A percentile compares a stretch with the other conserved stretches of the same genome.
Conservation (phyloP, 1,140 invertebrate genomes). For the Cardiocondyla obscurior region DNA sequence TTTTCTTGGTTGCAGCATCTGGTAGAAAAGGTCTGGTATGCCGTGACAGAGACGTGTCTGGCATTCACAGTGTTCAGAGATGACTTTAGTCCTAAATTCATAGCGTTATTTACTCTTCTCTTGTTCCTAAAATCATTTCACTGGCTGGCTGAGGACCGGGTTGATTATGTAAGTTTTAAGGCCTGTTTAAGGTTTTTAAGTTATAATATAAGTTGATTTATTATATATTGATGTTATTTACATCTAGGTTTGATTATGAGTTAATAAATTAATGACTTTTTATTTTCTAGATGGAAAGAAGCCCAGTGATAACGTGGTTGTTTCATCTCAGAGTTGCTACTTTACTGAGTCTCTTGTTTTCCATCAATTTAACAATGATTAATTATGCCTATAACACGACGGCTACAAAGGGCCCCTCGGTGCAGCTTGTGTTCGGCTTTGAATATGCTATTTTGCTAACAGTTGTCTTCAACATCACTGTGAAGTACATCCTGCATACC, state of each 20-base stretch:
- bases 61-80: slow-evolving; percentile 99
- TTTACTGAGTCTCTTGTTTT: slow-evolving; percentile 91
- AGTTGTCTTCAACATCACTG: slow-evolving; percentile 95
- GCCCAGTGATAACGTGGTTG: slow-evolving; percentile 97
- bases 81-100: slow-evolving; percentile 99
- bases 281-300: slow-evolving; percentile 96
- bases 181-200: no score
- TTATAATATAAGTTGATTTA: background rate
- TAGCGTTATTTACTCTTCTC: slow-evolving; percentile 97
- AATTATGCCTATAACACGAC: slow-evolving; percentile 97
- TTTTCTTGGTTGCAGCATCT: slow-evolving; percentile 91
- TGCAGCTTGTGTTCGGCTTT: slow-evolving; percentile 99
- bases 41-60: slow-evolving; percentile 98
- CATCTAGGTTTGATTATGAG: background rate
- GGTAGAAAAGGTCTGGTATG: slow-evolving; percentile 99
- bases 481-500: slow-evolving; percentile 98
- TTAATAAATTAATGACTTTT: background rate
- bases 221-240: background rate
- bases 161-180: slow-evolving; percentile 97
- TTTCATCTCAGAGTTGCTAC: slow-evolving; percentile 97
- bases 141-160: slow-evolving; percentile 99
- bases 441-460: slow-evolving; percentile 99
- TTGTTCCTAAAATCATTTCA: slow-evolving; percentile 99
- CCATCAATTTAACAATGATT: slow-evolving; percentile 95
- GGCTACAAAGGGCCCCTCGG: slow-evolving; percentile 96